Conservation (phyloP, 1,140 invertebrate genomes). For the Himalopsyche phryganea region DNA sequence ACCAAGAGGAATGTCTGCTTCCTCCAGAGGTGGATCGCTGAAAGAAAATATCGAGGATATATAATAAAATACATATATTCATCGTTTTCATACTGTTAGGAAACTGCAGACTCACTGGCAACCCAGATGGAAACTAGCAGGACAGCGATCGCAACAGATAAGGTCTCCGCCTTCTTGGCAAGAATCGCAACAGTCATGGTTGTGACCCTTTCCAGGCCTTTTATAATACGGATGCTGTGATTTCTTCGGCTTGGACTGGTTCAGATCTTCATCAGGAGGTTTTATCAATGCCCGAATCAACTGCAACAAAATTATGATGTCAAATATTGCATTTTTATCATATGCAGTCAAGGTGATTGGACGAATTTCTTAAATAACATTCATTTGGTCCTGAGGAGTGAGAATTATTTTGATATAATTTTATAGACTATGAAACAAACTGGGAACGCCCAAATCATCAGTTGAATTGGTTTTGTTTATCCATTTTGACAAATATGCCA, state of each 20-base stretch:
- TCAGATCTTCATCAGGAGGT: slow-evolving; percentile 74
- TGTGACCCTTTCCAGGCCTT: slow-evolving; percentile 83
- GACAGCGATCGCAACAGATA: slow-evolving; percentile 93
- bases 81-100: too few relatives aligned
- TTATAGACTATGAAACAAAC: too few relatives aligned
- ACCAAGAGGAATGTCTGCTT: slow-evolving; percentile 83
- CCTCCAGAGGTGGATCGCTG: slow-evolving; percentile 86
- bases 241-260: slow-evolving; percentile 60
- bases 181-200: slow-evolving; percentile 89
- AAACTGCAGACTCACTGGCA: slow-evolving; percentile 83
- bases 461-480: too few relatives aligned
- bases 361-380: too few relatives aligned
- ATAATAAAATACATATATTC: too few relatives aligned
- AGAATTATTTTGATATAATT: too few relatives aligned
- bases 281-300: slow-evolving; percentile 85
- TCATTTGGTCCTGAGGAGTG: too few relatives aligned
- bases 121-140: slow-evolving; percentile 88
- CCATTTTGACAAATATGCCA: too few relatives aligned
- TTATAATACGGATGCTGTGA: slow-evolving; percentile 79
- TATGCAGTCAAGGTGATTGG: too few relatives aligned
- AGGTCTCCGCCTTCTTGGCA: slow-evolving; percentile 91
- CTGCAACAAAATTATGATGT: slow-evolving; percentile 58
- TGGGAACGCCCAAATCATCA: too few relatives aligned
- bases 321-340: too few relatives aligned
- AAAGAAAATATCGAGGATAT: slow-evolving; percentile 32